Percentiles rank a stretch among this genome's conserved stretches.
Conservation (phyloP, 1,140 invertebrate genomes). For the Calephelis virginiensis region DNA sequence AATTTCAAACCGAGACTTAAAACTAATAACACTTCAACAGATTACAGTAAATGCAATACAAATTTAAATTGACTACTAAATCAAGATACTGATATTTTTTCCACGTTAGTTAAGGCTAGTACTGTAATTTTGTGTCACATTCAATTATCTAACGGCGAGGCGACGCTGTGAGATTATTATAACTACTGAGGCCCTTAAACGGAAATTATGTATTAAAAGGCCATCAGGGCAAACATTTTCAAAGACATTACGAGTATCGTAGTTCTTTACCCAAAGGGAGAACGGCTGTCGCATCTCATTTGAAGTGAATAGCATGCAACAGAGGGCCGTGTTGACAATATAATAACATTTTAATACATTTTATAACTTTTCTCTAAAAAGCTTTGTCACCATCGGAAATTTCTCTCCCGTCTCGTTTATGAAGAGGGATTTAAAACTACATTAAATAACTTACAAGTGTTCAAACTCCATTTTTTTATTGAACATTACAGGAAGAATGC, state of each 20-base stretch:
- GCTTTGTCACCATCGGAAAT: not conserved
- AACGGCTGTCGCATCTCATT: constrained; percentile 37
- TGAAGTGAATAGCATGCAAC: constrained; percentile 29
- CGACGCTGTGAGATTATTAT: constrained; percentile 37
- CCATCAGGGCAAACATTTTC: constrained; percentile 61
- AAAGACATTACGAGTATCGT: constrained; percentile 61
- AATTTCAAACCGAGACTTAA: too few relatives aligned
- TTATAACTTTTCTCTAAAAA: constrained; percentile 14
- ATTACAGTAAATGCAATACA: not conserved
- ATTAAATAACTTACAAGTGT: too few relatives aligned
- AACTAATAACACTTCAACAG: not conserved
- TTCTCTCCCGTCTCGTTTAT: not conserved
- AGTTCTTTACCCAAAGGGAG: constrained; percentile 47
- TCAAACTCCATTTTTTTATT: too few relatives aligned
- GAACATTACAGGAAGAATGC: too few relatives aligned
- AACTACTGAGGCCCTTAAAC: constrained; percentile 48
- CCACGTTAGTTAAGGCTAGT: constrained; percentile 31
- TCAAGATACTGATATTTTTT: not conserved
- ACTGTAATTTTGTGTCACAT: constrained; percentile 23
- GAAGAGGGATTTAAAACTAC: too few relatives aligned
- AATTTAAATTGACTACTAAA: not conserved
- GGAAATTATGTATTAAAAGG: constrained; percentile 74
- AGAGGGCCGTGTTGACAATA: constrained; percentile 43
- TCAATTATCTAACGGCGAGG: constrained; percentile 20
- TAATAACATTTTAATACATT: constrained; percentile 70